phyloP scores from a whole-genome alignment of 2,797 vertebrate species.

The Coilia nasus region DNA sequence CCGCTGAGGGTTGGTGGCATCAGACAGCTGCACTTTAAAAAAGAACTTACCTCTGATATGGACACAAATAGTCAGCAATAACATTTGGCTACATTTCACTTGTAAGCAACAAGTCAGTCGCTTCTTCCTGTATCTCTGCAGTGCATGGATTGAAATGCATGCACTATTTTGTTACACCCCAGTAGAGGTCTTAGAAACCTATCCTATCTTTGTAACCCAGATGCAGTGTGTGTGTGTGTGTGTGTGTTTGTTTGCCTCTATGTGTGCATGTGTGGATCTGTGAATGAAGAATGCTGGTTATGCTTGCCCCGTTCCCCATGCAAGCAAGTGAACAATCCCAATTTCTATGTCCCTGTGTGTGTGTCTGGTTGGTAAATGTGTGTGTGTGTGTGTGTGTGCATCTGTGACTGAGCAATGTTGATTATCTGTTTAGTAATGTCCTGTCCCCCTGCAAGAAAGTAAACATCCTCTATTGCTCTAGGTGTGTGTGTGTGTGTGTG shows the following conservation, averaged over 20 bases:
- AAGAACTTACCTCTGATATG: no score
- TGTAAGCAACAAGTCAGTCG: not conserved
- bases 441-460: constrained; percentile 17
- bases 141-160: not conserved
- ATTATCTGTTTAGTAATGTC: constrained; percentile 34
- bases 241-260: constrained; percentile 8
- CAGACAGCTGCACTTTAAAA: no score
- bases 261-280: not conserved
- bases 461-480: not conserved
- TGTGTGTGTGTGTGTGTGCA: not conserved
- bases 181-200: not conserved
- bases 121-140: no score
- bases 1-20: no score
- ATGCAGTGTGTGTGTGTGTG: constrained; percentile 3
- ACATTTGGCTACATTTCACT: no score
- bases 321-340: no score
- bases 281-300: no score
- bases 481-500: no score
- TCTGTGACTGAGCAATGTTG: constrained; percentile 31
- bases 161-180: not conserved
- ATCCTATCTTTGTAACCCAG: not conserved
- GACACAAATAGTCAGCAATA: no score
- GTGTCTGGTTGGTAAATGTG: no score
- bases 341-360: no score
- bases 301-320: no score